A percentile compares a stretch with the other conserved stretches of the same genome.
phyloP scores from a whole-genome alignment of 2,797 vertebrate genomes.

The Hypotaenidia philippensis region DNA sequence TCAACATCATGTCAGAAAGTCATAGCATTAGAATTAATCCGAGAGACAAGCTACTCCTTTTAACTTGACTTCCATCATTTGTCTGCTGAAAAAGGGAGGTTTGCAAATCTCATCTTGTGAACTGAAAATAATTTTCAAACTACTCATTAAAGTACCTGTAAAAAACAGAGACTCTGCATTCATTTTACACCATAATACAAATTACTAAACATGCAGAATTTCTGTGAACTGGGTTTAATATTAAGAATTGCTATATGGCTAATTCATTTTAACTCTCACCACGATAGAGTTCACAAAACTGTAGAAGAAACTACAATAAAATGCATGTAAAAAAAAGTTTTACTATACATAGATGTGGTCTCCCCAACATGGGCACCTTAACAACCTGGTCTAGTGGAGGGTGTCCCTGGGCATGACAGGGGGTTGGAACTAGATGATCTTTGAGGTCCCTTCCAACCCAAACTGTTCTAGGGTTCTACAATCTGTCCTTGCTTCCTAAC shows the following conservation, averaged over 20 bases:
- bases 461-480: neutral
- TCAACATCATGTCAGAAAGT: slow-evolving; percentile 4
- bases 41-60: slow-evolving; percentile 25
- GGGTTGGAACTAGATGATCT: neutral
- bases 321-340: neutral
- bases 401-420: neutral
- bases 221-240: neutral
- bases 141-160: slow-evolving; percentile 12
- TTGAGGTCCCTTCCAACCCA: neutral
- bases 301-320: neutral
- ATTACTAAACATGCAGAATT: neutral
- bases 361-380: neutral
- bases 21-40: slow-evolving; percentile 3
- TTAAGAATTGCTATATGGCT: neutral
- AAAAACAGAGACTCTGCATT: neutral
- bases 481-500: neutral
- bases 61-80: slow-evolving; percentile 33
- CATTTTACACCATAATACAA: neutral
- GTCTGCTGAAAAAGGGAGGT: neutral
- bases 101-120: slow-evolving; percentile 18
- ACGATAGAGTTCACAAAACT: neutral
- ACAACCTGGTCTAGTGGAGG: neutral
- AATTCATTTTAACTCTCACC: neutral
- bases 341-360: neutral
- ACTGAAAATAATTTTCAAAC: slow-evolving; percentile 31